Evolutionary conservation across 2,888 invertebrate species (phyloP).

Genomic region (Drosophila dives): DNA sequence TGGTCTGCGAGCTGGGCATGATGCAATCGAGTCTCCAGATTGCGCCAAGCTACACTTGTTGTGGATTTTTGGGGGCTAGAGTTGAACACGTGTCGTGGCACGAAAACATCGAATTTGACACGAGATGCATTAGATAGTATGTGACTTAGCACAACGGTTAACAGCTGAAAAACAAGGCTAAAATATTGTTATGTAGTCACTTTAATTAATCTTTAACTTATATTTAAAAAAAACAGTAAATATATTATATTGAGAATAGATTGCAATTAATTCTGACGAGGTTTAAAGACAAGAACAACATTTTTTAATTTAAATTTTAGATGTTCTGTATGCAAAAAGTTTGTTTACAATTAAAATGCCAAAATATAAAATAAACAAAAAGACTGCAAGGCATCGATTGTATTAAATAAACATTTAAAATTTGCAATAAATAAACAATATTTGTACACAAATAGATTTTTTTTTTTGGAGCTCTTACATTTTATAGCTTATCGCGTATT

Average conservation of each 20-base stretch:
- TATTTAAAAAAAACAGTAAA: not conserved
- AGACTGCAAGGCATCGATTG: not conserved
- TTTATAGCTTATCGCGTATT: not conserved
- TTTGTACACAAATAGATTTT: not conserved
- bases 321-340: not conserved
- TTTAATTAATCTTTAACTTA: not conserved
- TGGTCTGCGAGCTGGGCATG: slow-evolving; percentile 46
- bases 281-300: not conserved
- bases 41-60: slow-evolving; percentile 53
- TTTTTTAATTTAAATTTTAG: not conserved
- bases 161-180: not conserved
- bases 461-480: not conserved
- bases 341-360: not conserved
- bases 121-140: not conserved
- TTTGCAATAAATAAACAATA: not conserved
- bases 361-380: not conserved
- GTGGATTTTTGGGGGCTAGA: not conserved
- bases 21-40: slow-evolving; percentile 66
- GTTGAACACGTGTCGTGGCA: not conserved
- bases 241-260: not conserved
- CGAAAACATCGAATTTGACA: not conserved
- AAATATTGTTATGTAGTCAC: not conserved
- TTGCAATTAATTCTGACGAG: not conserved
- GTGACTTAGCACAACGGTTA: not conserved
- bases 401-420: not conserved